phyloP scores from a whole-genome alignment of 1,140 invertebrate genomes.

The Tribolium madens region DNA sequence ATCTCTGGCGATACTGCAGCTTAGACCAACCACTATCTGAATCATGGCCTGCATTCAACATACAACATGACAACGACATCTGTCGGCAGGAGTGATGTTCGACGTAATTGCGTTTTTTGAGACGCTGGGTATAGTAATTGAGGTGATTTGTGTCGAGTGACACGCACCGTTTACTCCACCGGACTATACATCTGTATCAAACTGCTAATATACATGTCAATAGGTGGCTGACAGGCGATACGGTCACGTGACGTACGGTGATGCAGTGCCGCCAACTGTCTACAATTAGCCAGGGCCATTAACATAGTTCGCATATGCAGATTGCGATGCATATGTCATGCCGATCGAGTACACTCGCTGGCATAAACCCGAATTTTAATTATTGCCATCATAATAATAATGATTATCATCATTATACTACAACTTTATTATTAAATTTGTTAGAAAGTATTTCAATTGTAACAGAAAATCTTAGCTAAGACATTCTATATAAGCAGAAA shows the following conservation, averaged over 20 bases:
- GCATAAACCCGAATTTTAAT: not conserved
- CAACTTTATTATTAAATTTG: no score
- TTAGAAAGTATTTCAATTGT: no score
- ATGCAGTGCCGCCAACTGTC: conserved; percentile 59
- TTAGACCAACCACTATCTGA: conserved; percentile 21
- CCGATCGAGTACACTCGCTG: conserved; percentile 41
- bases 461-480: no score
- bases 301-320: conserved; percentile 60
- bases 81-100: conserved; percentile 35
- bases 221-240: conserved; percentile 57
- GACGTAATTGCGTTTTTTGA: conserved; percentile 25
- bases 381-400: no score
- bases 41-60: conserved; percentile 18
- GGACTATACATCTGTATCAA: conserved; percentile 54
- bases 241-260: conserved; percentile 55
- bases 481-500: no score
- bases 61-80: conserved; percentile 37
- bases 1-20: conserved; percentile 22
- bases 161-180: conserved; percentile 37
- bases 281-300: conserved; percentile 60
- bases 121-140: not conserved
- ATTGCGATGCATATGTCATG: conserved; percentile 57
- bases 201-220: conserved; percentile 61
- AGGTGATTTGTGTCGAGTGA: conserved; percentile 45
- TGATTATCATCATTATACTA: no score